Percentiles rank a stretch among this genome's conserved stretches.
Evolutionary conservation across 2,113 vertebrate genomes (phyloP).

Genomic region (Scomber japonicus): DNA sequence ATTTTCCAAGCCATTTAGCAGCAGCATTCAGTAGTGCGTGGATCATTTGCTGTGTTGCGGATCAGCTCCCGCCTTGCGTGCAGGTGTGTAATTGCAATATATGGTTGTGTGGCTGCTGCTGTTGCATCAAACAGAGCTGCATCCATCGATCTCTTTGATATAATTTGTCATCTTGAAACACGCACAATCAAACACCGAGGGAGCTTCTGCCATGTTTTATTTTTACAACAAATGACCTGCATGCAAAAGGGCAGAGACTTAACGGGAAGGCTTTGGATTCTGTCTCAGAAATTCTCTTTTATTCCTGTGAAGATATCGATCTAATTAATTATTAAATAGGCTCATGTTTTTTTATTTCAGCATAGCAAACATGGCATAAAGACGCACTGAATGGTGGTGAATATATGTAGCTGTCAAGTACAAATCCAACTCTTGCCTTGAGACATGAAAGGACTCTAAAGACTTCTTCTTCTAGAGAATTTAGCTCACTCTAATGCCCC

Average conservation of each 20-base stretch:
- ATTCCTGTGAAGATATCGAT: slow-evolving; percentile 6
- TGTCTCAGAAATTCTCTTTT: slow-evolving; percentile 6
- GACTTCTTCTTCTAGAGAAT: slow-evolving; percentile 51
- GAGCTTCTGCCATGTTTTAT: slow-evolving; percentile 25
- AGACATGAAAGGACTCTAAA: slow-evolving; percentile 47
- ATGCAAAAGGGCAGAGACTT: background rate
- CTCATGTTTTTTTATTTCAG: slow-evolving; percentile 12
- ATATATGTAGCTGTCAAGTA: slow-evolving; percentile 42
- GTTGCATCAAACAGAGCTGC: slow-evolving; percentile 51
- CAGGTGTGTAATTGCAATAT: slow-evolving; percentile 79
- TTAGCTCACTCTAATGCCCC: slow-evolving; percentile 61
- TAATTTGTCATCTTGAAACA: slow-evolving; percentile 40
- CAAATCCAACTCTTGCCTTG: slow-evolving; percentile 37
- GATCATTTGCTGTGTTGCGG: slow-evolving; percentile 74
- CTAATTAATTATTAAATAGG: slow-evolving; percentile 31
- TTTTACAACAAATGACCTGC: slow-evolving; percentile 26
- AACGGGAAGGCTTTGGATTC: background rate
- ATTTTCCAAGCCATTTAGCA: slow-evolving; percentile 82
- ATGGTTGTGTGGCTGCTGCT: slow-evolving; percentile 59
- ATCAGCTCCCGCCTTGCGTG: slow-evolving; percentile 68
- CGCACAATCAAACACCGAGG: slow-evolving; percentile 19
- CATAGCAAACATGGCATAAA: background rate
- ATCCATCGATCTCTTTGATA: slow-evolving; percentile 65
- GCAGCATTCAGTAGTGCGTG: slow-evolving; percentile 51
- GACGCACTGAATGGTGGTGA: slow-evolving; percentile 8